These are phyloP conservation scores for Acanthis flammea DNA, from an alignment of 2,797 vertebrate species.

Conservation along the genomic window DNA sequence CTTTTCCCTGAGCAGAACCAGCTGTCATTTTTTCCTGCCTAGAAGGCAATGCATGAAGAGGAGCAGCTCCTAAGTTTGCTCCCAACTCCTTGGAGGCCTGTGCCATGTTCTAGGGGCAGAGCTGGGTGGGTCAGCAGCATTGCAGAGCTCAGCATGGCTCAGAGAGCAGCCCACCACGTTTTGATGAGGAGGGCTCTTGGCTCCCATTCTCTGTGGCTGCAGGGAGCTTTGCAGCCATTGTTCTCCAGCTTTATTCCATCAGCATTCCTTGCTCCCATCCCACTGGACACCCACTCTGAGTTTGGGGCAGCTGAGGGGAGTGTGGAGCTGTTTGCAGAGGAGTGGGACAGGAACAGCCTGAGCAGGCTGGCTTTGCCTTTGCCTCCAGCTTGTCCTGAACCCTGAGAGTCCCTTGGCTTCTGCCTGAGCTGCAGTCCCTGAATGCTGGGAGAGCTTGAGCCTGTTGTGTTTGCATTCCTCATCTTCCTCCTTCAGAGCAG, in stretches of 20 bases:
- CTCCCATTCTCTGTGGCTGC: background rate
- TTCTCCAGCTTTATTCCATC: background rate
- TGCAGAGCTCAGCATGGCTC: background rate
- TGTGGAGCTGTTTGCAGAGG: background rate
- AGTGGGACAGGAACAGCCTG: background rate
- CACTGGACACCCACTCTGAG: fast-evolving
- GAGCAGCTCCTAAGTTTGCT: background rate
- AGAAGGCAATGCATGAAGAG: background rate
- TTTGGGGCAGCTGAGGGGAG: background rate
- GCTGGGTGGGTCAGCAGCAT: background rate
- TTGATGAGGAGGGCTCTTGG: background rate
- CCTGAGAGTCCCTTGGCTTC: background rate
- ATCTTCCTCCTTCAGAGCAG: background rate
- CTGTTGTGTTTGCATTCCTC: background rate
- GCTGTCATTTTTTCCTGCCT: background rate
- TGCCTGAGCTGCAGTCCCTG: background rate
- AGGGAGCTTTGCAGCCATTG: slow-evolving; percentile 28
- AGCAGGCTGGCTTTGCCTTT: background rate
- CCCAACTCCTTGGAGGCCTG: background rate
- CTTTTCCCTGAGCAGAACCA: background rate
- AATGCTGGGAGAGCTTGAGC: fast-evolving
- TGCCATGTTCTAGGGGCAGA: background rate
- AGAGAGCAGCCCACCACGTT: background rate
- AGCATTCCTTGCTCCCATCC: background rate
- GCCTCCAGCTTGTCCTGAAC: background rate